Percentiles rank a stretch among this genome's conserved stretches.
Evolutionary conservation across 2,888 invertebrate species (phyloP).

Genomic region (Scaptomyza reducta): DNA sequence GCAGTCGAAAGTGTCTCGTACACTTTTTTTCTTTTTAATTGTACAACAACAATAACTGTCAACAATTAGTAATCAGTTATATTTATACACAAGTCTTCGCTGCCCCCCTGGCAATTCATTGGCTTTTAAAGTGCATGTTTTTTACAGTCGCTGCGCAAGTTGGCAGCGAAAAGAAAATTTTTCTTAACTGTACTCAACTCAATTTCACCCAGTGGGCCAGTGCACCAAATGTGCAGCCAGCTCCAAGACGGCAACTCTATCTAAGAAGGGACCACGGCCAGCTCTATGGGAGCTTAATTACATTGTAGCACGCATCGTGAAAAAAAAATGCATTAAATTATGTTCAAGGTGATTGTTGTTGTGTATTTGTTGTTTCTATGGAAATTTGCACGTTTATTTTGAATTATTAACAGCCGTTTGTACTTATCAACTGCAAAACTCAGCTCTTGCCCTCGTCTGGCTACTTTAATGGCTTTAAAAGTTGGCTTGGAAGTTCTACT

Average conservation of each 20-base stretch:
- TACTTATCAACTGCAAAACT: constrained; percentile 5
- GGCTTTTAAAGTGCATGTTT: constrained; percentile 37
- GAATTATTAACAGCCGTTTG: constrained; percentile 31
- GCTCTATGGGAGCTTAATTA: constrained; percentile 57
- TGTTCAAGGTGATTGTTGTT: constrained; percentile 8
- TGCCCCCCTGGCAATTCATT: not conserved
- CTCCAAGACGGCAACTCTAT: constrained; percentile 26
- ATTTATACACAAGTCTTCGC: not conserved
- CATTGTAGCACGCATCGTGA: constrained; percentile 75
- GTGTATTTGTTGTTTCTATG: constrained; percentile 3
- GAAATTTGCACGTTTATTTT: not conserved
- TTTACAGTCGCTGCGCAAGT: constrained; percentile 64
- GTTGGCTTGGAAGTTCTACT: constrained; percentile 10
- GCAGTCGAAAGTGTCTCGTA: constrained; percentile 49
- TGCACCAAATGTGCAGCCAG: constrained; percentile 83
- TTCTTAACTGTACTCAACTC: constrained; percentile 74
- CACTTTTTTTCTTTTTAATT: constrained; percentile 19
- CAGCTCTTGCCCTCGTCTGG: constrained; percentile 10
- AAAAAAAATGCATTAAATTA: constrained; percentile 41
- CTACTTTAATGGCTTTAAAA: constrained; percentile 7
- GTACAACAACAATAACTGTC: constrained; percentile 29
- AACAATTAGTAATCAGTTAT: constrained; percentile 3
- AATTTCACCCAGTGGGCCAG: constrained; percentile 84
- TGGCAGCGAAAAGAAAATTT: constrained; percentile 78
- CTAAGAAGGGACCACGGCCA: constrained; percentile 20